phyloP scores from a whole-genome alignment of 1,140 invertebrate species.

The Drosophila kanapiae region DNA sequence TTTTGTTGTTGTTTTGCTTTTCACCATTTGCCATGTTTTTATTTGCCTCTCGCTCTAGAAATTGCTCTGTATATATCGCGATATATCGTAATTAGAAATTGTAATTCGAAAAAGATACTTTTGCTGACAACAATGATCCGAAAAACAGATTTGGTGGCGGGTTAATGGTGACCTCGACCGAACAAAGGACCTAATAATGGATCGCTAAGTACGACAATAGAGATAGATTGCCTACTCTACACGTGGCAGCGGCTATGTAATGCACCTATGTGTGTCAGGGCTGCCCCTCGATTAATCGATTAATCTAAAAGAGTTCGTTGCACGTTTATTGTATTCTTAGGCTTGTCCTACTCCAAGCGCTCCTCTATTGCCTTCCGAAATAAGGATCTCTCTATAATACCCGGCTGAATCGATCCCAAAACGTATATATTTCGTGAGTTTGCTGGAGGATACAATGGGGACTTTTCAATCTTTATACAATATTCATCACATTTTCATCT shows the following conservation, averaged over 20 bases:
- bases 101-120: constrained; percentile 43
- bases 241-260: constrained; percentile 39
- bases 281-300: constrained; percentile 33
- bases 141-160: constrained; percentile 47
- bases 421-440: constrained; percentile 13
- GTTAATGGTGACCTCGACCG: not conserved
- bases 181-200: constrained; percentile 21
- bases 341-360: constrained; percentile 25
- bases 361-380: constrained; percentile 20
- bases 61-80: constrained; percentile 43
- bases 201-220: constrained; percentile 30
- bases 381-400: constrained; percentile 21
- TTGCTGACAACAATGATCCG: constrained; percentile 75
- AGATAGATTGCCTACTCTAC: not conserved
- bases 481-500: constrained; percentile 55
- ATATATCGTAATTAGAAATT: constrained; percentile 29
- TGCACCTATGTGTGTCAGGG: constrained; percentile 63
- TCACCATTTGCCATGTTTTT: constrained; percentile 79
- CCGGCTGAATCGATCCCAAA: constrained; percentile 24
- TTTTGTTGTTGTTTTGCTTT: constrained; percentile 57
- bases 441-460: constrained; percentile 35
- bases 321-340: constrained; percentile 78
- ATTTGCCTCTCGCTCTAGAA: constrained; percentile 57
- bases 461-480: constrained; percentile 41
- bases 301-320: constrained; percentile 73